phyloP scores from a whole-genome alignment of 2,113 vertebrate species.

The Saguinus midas region DNA sequence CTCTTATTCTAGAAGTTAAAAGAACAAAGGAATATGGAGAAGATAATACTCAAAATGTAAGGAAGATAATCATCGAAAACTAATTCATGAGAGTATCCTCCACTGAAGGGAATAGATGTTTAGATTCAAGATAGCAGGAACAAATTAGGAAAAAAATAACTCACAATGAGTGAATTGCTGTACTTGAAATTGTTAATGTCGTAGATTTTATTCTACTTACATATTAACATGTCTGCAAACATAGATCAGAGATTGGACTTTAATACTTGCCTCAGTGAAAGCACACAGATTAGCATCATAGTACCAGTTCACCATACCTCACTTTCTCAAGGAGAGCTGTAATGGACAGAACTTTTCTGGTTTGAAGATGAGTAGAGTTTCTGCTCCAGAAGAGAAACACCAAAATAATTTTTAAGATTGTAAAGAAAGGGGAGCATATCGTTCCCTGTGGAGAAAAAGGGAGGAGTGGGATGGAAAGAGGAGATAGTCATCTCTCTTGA shows the following conservation, averaged over 20 bases:
- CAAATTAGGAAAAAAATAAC: neutral
- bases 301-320: too few relatives aligned
- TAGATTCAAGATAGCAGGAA: neutral
- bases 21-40: neutral
- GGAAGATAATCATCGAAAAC: neutral
- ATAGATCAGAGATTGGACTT: neutral
- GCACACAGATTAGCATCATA: neutral
- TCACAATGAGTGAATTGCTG: neutral
- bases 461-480: neutral
- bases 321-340: neutral
- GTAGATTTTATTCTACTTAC: neutral
- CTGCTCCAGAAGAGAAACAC: neutral
- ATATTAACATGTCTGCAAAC: neutral
- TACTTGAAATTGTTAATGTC: neutral
- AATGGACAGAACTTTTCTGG: rapidly evolving
- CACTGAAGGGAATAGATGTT: neutral
- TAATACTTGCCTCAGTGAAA: neutral
- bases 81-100: neutral
- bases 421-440: rapidly evolving
- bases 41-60: neutral
- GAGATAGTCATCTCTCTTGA: neutral
- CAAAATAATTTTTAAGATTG: neutral
- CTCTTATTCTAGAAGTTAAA: neutral
- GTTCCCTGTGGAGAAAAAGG: neutral
- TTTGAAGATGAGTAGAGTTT: rapidly evolving